Evolutionary conservation across 2,797 vertebrate species (phyloP), one percentile per base, ranked within the genome.

Genomic region (Chiroxiphia lanceolata): DNA sequence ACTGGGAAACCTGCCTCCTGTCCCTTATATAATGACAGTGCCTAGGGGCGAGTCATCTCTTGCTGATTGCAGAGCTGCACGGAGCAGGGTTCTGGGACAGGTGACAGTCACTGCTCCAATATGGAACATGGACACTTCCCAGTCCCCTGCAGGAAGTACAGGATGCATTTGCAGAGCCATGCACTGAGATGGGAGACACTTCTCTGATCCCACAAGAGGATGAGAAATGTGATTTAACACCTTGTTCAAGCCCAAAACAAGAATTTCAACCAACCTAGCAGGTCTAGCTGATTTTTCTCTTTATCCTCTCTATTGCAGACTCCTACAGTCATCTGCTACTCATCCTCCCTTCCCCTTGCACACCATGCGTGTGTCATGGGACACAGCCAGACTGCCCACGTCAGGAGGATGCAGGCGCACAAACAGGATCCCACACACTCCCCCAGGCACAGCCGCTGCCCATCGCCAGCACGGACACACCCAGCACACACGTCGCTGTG

Each of bases 391-490:
- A 23, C 48, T 81, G 69, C 74, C 57, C 50, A 34, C 60, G 13
- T 25, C 40, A 31, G 50, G 56, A 89, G 44, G 63, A 38, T 17
- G 27, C 68, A 69, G 64, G 51, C 77, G 25, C 18, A 6, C 33
- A 57, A 71, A 82, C 54, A 11, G 10, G 3, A 26, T 40, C 86
- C 59, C 54, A 63, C 10, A 1, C 33, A 14, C 4, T 11, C 18
- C 69, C 42, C 3, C 10, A n/a, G 50, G 47, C 82, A 31, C 8
- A 31, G 36, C n/a, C 0, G 0, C 18, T 83, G 80, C 75, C 57
- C 75, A 10, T 33, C 1, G 0, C 42, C 4, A 1, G 23, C 50
- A 38, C 0, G 0, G n/a, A 7, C 0, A 0, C 38, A 7, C 11
- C 40, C 10, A 2, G 36, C 3, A 9, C 60, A 13, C 5, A 0